A percentile compares a stretch with the other conserved stretches of the same genome.
Conservation (phyloP, 2,797 vertebrate genomes). For the Mormyrus proboscirostris region DNA sequence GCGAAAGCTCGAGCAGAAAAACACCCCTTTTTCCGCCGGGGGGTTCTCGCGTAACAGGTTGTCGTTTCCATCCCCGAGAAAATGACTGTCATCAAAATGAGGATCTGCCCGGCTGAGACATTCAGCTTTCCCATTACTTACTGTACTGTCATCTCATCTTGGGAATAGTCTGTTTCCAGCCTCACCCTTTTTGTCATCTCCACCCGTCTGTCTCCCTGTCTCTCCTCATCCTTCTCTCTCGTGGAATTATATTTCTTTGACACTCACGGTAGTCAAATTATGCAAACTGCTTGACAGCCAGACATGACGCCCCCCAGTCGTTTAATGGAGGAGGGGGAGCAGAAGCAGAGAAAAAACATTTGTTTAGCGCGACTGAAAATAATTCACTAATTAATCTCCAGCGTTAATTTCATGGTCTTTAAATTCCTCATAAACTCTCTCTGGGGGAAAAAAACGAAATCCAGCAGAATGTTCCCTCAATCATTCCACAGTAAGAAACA, state of each 20-base stretch:
- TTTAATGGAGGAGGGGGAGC: not conserved
- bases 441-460: not conserved
- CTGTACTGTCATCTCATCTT: not conserved
- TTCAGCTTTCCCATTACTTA: not conserved
- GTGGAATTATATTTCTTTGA: not conserved
- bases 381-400: not conserved
- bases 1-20: not conserved
- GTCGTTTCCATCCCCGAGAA: not conserved
- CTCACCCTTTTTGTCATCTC: not conserved
- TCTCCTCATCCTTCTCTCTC: not conserved
- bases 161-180: not conserved
- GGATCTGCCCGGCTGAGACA: not conserved
- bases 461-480: not conserved
- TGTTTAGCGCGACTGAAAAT: not conserved
- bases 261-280: not conserved
- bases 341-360: not conserved
- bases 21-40: not conserved
- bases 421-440: constrained; percentile 2
- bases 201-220: not conserved
- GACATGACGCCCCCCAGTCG: not conserved
- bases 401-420: not conserved
- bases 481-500: not conserved
- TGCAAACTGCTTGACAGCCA: not conserved
- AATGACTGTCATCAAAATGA: not conserved
- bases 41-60: not conserved